phyloP scores from a whole-genome alignment of 2,888 invertebrate genomes.

The Suillia variegata region DNA sequence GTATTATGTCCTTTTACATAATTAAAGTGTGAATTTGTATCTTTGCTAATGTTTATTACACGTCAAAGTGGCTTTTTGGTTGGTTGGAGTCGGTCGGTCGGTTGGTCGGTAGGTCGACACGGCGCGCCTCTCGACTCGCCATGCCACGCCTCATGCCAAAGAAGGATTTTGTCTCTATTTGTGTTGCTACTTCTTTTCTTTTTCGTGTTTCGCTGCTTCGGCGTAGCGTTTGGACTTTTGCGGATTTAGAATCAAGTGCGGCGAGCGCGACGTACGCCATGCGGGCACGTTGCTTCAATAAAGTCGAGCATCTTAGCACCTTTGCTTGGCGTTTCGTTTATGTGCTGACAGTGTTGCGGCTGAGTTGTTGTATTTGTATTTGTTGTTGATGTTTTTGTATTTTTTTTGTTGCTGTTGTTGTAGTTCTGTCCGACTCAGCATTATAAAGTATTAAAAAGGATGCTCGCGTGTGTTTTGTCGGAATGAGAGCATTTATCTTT shows the following conservation, averaged over 20 bases:
- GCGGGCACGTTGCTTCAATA: slow-evolving; percentile 8
- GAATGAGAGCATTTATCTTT: slow-evolving; percentile 31
- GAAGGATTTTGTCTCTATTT: neutral
- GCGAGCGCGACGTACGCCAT: neutral
- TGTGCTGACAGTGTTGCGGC: slow-evolving; percentile 15
- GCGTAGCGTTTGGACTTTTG: neutral
- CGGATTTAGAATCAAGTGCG: neutral
- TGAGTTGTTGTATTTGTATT: neutral
- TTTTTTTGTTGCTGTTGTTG: slow-evolving; percentile 6
- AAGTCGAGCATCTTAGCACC: slow-evolving; percentile 16
- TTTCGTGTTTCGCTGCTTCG: neutral
- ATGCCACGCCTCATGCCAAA: too few relatives aligned
- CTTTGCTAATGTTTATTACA: slow-evolving; percentile 10
- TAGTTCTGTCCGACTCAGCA: neutral
- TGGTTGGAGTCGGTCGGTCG: neutral
- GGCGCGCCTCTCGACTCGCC: too few relatives aligned
- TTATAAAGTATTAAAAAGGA: slow-evolving; percentile 20
- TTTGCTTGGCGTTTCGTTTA: slow-evolving; percentile 14
- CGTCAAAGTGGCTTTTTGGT: slow-evolving; percentile 5
- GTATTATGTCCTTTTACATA: slow-evolving; percentile 11
- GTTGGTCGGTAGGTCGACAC: neutral
- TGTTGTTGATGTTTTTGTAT: slow-evolving; percentile 12
- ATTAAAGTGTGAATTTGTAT: slow-evolving; percentile 13
- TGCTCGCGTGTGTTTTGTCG: neutral
- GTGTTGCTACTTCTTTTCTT: neutral